Conservation (phyloP, 1,140 invertebrate genomes). For the Zaprionus davidi region DNA sequence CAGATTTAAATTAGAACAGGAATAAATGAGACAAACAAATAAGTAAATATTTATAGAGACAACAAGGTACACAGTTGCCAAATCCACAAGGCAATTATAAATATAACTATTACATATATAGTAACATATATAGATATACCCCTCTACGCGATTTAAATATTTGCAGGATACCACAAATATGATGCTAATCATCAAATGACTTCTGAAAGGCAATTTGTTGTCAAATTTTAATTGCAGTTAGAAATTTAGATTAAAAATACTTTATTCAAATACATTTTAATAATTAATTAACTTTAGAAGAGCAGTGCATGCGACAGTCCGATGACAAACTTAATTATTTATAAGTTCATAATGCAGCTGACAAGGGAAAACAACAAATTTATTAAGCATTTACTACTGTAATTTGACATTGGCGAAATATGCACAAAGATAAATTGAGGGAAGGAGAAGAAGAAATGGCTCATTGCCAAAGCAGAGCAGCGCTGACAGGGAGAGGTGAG, state of each 20-base stretch:
- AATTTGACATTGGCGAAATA: background rate
- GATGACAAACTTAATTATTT: constrained; percentile 4
- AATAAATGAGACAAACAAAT: background rate
- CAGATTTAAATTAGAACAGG: background rate
- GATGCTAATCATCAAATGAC: background rate
- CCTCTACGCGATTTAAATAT: background rate
- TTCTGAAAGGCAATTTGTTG: background rate
- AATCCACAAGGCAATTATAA: background rate
- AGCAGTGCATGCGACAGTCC: background rate
- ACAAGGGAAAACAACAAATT: constrained; percentile 24
- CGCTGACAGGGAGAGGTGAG: background rate
- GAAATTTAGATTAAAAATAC: constrained; percentile 4
- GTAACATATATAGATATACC: background rate
- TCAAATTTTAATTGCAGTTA: background rate
- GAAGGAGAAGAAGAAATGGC: background rate
- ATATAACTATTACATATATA: too few relatives aligned
- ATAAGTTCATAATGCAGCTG: constrained; percentile 4
- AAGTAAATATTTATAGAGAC: background rate
- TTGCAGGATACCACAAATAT: background rate
- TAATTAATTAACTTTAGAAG: background rate
- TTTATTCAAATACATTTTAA: background rate
- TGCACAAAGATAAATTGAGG: background rate
- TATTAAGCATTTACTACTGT: constrained; percentile 25
- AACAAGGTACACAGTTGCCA: background rate
- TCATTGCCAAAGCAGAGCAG: background rate